Conservation (phyloP, 1,140 invertebrate genomes). For the Dufourea novaeangliae region DNA sequence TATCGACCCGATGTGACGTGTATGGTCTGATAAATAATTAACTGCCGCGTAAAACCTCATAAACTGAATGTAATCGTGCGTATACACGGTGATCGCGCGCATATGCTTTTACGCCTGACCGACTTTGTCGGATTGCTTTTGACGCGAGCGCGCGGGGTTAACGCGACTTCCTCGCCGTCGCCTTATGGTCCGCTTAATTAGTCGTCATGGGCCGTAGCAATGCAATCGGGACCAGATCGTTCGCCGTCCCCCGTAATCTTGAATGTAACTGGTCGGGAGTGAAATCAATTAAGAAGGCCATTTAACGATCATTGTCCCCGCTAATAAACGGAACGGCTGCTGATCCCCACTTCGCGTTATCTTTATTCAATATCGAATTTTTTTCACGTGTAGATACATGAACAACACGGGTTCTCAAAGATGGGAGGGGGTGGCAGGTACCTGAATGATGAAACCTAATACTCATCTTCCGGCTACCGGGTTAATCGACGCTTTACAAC, state of each 20-base stretch:
- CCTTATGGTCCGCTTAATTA: conserved; percentile 39
- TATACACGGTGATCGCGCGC: conserved; percentile 18
- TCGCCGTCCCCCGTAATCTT: not conserved
- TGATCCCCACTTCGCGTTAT: not conserved
- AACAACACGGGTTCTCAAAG: no score
- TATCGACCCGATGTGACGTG: conserved; percentile 27
- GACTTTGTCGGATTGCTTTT: conserved; percentile 15
- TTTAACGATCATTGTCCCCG: not conserved
- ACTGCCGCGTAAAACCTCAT: conserved; percentile 26
- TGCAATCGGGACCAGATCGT: conserved; percentile 6
- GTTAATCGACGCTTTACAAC: not conserved
- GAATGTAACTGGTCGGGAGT: not conserved
- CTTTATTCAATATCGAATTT: not conserved
- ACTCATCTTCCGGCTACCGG: not conserved
- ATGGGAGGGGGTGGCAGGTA: no score
- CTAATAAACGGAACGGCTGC: not conserved
- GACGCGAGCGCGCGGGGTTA: conserved; percentile 8
- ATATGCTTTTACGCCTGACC: conserved; percentile 40
- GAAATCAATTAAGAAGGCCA: not conserved
- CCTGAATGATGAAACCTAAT: not conserved
- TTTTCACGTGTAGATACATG: not conserved
- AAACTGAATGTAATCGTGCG: conserved; percentile 40
- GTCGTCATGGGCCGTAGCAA: conserved; percentile 1
- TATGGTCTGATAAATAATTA: conserved; percentile 43
- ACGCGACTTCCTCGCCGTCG: not conserved